Evolutionary conservation across 2,113 vertebrate species (phyloP), one percentile per base, ranked within the genome.

Genomic region (Neolamprologus sp.): DNA sequence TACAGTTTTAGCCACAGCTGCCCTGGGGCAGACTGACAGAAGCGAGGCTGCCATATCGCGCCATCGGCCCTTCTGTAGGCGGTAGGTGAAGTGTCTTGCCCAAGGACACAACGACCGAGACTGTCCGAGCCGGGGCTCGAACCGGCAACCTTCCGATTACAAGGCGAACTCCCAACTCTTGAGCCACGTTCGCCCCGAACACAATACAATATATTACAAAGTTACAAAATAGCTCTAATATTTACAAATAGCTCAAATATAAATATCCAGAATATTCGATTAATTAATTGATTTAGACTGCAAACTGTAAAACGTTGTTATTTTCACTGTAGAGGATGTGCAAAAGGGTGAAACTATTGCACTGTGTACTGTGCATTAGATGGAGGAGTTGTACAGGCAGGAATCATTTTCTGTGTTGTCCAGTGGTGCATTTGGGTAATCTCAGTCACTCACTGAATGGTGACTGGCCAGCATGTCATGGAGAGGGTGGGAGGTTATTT

Each of bases 241-340:
- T 60, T 31, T 60, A 60, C 57, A 60, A 60, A 60, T 60, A 19
- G 9, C 28, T 60, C 16, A 33, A 60, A 33, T 60, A 10, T 60
- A 60, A 60, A 33, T 33, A 33, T 60, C 28, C 28, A 19, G 28
- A 60, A 60, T 60, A 16, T 58, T 58, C 16, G 57, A 60, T 33
- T 33, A 60, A 19, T 60, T 33, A 0, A 33, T 10, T 60, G 28
- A 19, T 60, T 33, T 33, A 0, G 16, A 4, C 28, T 60, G 16
- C 57, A 60, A 60, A 60, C 57, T 60, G 26, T 6, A 60, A 60
- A 60, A 60, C 57, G 6, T 57, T 9, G 26, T 60, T 60, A 6
- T 60, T 60, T 60, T 60, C 26, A 31, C 57, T 17, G 14, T 0
- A 5, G 12, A 8, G 3, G 55, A 2, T 60, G 28, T 60, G 58